Evolutionary conservation across 2,797 vertebrate species (phyloP), one percentile per base, ranked within the genome.

Genomic region (Phalloptychus januarius): DNA sequence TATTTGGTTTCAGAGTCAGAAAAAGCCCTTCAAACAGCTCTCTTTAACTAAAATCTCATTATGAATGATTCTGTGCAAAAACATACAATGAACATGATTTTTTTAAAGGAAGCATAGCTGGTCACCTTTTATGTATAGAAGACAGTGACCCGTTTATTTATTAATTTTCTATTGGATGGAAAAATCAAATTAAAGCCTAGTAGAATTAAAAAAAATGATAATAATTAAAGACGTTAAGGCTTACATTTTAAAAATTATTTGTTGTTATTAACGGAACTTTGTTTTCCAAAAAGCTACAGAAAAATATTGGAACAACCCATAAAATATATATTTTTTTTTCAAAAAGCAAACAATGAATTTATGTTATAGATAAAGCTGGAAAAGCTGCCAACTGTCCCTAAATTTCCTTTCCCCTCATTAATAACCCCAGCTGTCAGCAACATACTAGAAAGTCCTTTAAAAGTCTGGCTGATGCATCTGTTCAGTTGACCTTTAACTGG

Each of bases 401-500:
- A n/a, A 40, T 42, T 69, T 65, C 18, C 36, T 23, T 36, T 10
- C 4, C 33, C 33, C 28, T 67, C 11, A 44, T 44, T n/a, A 42
- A 44, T n/a, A n/a, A 5, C 67, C 25, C 38, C 38, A 70, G 40
- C 38, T 44, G 38, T 44, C 40, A 44, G 67, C 40, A 70, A 44
- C 40, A 15, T n/a, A 42, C 38, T n/a, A n/a, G 23, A 70, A 70
- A 70, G 2, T 70, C 23, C 67, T 70, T 70, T 70, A 44, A 70
- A 70, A 70, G 40, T 70, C 23, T 70, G 67, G 5, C n/a, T 70
- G 40, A 70, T 70, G 67, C 38, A 70, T 70, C 40, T 42, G 25
- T 6, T 44, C 13, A 11, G 25, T 28, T 70, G 38, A 70, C 67
- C 67, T 70, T 70, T 70, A 44, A 70, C 40, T 15, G 67, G 38